These are phyloP conservation scores for Zaprionus bogoriensis DNA, from an alignment of 2,888 invertebrate species.

Conservation along the genomic window DNA sequence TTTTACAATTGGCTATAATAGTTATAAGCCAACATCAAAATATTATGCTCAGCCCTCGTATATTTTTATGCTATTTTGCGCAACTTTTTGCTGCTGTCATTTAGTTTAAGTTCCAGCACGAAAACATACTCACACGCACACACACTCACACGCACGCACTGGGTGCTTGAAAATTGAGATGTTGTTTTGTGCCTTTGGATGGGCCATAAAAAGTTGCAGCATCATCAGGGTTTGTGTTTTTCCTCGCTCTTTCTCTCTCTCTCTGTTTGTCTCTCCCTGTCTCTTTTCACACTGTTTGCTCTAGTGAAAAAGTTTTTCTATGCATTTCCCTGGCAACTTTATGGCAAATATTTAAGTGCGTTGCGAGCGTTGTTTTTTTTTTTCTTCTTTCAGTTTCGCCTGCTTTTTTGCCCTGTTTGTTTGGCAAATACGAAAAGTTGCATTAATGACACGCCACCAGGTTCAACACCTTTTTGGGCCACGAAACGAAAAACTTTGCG, in stretches of 20 bases:
- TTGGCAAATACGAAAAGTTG: conserved; percentile 45
- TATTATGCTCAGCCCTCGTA: conserved; percentile 16
- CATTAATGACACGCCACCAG: conserved; percentile 42
- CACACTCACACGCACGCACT: conserved; percentile 2
- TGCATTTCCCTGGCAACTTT: conserved; percentile 50
- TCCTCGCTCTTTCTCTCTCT: conserved; percentile 1
- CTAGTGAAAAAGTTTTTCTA: conserved; percentile 56
- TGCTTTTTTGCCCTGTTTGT: conserved; percentile 18
- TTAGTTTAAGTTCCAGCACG: conserved; percentile 10
- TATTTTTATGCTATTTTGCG: conserved; percentile 23
- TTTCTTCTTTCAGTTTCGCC: too few species aligned
- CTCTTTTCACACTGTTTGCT: conserved; percentile 20
- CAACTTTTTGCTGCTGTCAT: conserved; percentile 27
- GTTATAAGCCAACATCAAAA: conserved; percentile 28
- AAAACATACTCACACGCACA: background rate
- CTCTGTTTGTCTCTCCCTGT: background rate
- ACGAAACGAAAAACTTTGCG: conserved; percentile 16
- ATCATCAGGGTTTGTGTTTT: conserved; percentile 54
- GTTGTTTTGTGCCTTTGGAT: conserved; percentile 42
- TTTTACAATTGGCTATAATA: conserved; percentile 19
- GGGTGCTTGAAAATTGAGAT: conserved; percentile 48
- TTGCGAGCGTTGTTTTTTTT: conserved; percentile 14
- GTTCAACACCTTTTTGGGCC: conserved; percentile 49
- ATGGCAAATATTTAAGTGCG: conserved; percentile 64
- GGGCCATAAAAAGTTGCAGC: conserved; percentile 63